Evolutionary conservation across 2,113 vertebrate species (phyloP).

Genomic region (Oncorhynchus mykiss): DNA sequence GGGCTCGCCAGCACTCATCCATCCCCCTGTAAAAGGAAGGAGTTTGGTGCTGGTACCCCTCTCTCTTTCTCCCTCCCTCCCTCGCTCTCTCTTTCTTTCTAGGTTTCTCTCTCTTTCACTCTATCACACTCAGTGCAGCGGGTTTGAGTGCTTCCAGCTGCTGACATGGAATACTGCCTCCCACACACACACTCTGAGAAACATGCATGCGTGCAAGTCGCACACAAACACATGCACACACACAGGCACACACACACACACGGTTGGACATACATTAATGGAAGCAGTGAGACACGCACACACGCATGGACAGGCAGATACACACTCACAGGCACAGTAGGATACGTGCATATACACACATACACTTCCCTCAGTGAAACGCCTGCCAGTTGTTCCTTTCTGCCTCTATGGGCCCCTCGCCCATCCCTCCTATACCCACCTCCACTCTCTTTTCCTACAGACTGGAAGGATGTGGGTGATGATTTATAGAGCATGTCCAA

Average conservation of each 20-base stretch:
- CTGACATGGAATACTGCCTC: constrained; percentile 73
- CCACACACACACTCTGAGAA: constrained; percentile 48
- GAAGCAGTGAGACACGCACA: constrained; percentile 11
- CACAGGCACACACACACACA: constrained; percentile 12
- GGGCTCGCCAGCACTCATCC: constrained; percentile 60
- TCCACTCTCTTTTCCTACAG: constrained; percentile 47
- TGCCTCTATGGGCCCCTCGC: constrained; percentile 13
- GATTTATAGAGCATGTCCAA: constrained; percentile 77
- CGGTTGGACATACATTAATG: background rate
- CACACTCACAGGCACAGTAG: background rate
- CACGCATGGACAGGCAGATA: constrained; percentile 7
- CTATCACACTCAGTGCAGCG: constrained; percentile 41
- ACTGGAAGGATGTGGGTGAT: constrained; percentile 73
- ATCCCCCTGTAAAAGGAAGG: constrained; percentile 60
- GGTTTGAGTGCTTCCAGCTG: constrained; percentile 83
- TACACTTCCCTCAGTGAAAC: constrained; percentile 61
- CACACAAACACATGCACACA: constrained; percentile 39
- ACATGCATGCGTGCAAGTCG: constrained; percentile 33
- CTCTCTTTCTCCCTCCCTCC: background rate
- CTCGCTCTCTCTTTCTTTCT: constrained; percentile 24
- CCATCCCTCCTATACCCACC: too few species aligned
- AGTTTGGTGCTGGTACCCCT: constrained; percentile 38
- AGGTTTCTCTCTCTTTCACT: constrained; percentile 32
- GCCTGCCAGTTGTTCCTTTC: constrained; percentile 60
- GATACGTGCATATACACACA: background rate